Evolutionary conservation across 1,140 invertebrate genomes (phyloP), one percentile per base, ranked within the genome.

Genomic region (Drosophila nasuta): DNA sequence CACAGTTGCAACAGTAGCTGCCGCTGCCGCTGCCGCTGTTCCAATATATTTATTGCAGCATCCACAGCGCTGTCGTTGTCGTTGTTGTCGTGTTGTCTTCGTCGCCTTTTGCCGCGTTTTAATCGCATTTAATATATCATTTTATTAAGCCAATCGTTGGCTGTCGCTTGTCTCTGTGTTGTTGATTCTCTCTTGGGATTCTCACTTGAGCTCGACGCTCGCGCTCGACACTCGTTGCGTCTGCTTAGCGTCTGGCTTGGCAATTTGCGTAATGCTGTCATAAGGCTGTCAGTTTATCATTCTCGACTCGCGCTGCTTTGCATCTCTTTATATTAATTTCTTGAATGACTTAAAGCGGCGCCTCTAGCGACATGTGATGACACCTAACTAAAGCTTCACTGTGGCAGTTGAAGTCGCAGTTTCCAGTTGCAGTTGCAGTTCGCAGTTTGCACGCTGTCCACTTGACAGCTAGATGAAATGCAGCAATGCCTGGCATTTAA

Each of bases 81-180:
- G 75, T 65, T 58, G 49, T 59, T 51, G 65, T 62, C 25, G 73
- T 65, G 77, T 57, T 67, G 71, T 81, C 79, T 75, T 68, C 68
- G 78, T 66, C 62, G 83, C 71, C 66, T 74, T 78, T 45, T n/a
- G 68, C 59, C 35, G 66, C 49, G 58, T 72, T 86, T 87, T 89
- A 89, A 89, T 90, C 85, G 85, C 85, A 89, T 89, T 89, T 89
- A 89, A 89, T 89, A 89, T 89, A 90, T 89, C 85, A 90, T 89
- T 89, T 89, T 89, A 89, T 89, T 90, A 89, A 89, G 85, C 85
- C 85, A 87, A 87, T 87, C 82, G 71, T 68, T 67, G 67, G 62
- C 30, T 49, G 76, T 69, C 71, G 45, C 38, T 51, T 69, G 60
- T 17, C 56, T 51, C 35, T 76, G 45, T 65, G 17, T 48, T 59